Base-by-base conservation (phyloP, 2,888 invertebrate genomes). In the Unio delphinus region DNA sequence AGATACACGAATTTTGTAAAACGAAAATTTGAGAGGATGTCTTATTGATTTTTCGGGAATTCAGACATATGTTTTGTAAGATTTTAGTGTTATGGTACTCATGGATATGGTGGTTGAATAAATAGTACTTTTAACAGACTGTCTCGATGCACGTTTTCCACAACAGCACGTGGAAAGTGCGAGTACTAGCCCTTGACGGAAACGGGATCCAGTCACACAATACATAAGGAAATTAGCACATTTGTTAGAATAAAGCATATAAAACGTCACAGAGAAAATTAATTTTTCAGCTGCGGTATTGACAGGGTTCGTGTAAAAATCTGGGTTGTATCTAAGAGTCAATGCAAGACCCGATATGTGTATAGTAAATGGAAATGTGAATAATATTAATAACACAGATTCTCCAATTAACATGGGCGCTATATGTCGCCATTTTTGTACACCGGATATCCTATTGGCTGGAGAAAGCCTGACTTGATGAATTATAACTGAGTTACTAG, bases 211-310 rank as follows among this genome's bases (percentile, higher is more conserved):
- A 11, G 81, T 81, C 17, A 78, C 69, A 59, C 79, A 76, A 65
- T 83, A 83, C 69, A 83, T 77, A 66, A 81, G 77, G 67, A 83
- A 85, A 62, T 81, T 85, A 26, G 82, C 81, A 68, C 83, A 85
- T 66, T 83, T 85, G 70, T 83, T 83, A 26, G 83, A 78, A 64
- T 83, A 85, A 0, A 83, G 63, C 74, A 82, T 78, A 62, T 85
- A 85, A 72, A 85, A 82, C 4, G 83, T 82, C 15, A 82, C 68
- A 26, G 80, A 81, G 69, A 85, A 85, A 1, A 77, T 64, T 20
- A 85, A 71, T 45, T 75, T 74, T 62, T 81, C 76, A 28, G 55
- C 65, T 4, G 78, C 74, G 18, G 66, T 73, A n/a, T 74, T 80
- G 6, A 64, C 66, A 0, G 78, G 69, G 28, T 81, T 73, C 4